A percentile compares a stretch with the other conserved stretches of the same genome.
These are phyloP conservation scores for Streptopelia turtur DNA, from an alignment of 2,797 vertebrate genomes.

Conservation along the genomic window DNA sequence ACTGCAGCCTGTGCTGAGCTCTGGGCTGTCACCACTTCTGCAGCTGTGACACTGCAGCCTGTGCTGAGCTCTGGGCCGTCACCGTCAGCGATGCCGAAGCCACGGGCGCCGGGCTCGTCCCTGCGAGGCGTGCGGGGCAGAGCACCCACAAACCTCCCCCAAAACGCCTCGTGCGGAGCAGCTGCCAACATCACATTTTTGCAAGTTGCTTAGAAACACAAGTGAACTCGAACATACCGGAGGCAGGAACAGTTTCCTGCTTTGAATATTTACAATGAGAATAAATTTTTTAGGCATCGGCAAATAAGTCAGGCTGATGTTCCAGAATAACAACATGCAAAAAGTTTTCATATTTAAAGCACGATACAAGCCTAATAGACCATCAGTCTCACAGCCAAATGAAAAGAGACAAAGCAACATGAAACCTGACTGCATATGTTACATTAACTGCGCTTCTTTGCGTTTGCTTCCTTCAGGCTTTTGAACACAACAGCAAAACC, in stretches of 20 bases:
- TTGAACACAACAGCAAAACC: not conserved
- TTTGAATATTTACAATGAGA: constrained; percentile 30
- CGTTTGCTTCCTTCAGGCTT: not conserved
- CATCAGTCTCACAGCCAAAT: not conserved
- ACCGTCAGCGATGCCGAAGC: not conserved
- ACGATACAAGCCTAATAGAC: not conserved
- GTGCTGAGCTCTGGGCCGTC: no score
- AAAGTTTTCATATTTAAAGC: constrained; percentile 29
- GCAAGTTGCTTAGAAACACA: constrained; percentile 39
- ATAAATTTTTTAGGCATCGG: constrained; percentile 4
- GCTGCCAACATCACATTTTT: not conserved
- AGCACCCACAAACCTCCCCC: not conserved
- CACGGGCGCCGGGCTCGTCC: fast-evolving
- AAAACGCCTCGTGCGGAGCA: fast-evolving
- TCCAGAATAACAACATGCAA: not conserved
- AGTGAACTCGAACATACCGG: not conserved
- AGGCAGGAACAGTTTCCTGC: not conserved
- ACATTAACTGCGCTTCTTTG: not conserved
- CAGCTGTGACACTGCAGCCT: no score
- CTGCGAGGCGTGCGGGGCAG: not conserved
- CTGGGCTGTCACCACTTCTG: no score
- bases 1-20: no score
- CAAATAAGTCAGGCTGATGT: not conserved
- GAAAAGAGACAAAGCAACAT: not conserved
- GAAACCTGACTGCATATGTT: not conserved